Evolutionary conservation across 2,888 invertebrate genomes (phyloP), one percentile per base, ranked within the genome.

Genomic region (Pterobdella sp.): DNA sequence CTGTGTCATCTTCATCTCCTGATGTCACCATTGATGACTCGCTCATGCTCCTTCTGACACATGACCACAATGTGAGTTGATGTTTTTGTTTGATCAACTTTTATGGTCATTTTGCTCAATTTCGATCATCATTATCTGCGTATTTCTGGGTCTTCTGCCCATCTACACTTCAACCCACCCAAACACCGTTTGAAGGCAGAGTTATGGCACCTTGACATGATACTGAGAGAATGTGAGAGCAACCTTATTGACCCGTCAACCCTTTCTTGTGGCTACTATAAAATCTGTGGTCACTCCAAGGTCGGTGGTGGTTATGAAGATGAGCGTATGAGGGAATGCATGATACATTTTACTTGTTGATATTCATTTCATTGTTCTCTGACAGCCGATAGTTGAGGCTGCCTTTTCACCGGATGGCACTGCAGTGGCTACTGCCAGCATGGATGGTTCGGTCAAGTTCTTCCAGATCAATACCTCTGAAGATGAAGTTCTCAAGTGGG

Each of bases 321-420:
- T 10, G 63, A 26, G 63, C 7, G 10, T 63, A 63, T 26, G 63
- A 63, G 10, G 31, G 31, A 14, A 14, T 10, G 7, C 7, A 63
- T 63, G 63, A 63, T 26, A n/a, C 10, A 14, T 63, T 7, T 67
- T 14, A 67, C 7, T 67, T 14, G 14, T 34, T 29, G 10, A 14
- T 14, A 31, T 67, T 7, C 10, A 14, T 22, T 14, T 42, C 49
- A 42, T 22, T 22, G 22, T 42, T 10, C 37, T 52, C n/a, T 81
- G 80, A 71, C 79, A 88, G 79, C 86, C 88, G 32, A 89, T 94
- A 69, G 88, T 91, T 26, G 92, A 92, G 85, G 92, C 92, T 18
- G 89, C 92, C 49, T 91, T 95, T 84, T 92, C 94, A 65, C 94
- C 94, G 0, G 96, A 95, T 86, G 95, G 94, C 37, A 92, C 93